phyloP scores from a whole-genome alignment of 2,888 invertebrate species.

The Neoscelio sp. region DNA sequence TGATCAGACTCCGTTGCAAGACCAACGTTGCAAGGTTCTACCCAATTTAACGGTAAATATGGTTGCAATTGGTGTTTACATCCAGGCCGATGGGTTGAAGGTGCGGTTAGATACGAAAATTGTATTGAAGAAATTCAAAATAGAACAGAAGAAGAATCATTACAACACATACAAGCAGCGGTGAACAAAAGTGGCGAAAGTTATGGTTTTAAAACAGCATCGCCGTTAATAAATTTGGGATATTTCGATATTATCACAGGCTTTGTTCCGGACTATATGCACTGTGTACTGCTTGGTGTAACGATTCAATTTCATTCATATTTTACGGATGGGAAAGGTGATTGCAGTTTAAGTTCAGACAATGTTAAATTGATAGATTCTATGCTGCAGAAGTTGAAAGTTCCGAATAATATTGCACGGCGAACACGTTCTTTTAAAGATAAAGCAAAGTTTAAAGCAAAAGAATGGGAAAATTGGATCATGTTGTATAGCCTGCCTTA shows the following conservation, averaged over 20 bases:
- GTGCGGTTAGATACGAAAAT: conserved; percentile 44
- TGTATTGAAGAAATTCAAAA: background rate
- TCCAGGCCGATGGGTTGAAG: conserved; percentile 31
- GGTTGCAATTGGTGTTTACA: too few relatives aligned
- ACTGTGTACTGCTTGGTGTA: conserved; percentile 22
- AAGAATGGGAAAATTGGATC: too few relatives aligned
- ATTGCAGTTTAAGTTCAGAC: background rate
- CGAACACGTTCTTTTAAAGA: background rate
- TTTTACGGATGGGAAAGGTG: conserved; percentile 4
- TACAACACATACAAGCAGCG: conserved; percentile 19
- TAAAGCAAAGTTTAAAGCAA: background rate
- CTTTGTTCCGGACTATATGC: conserved; percentile 50
- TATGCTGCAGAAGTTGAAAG: background rate
- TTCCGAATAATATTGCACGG: background rate
- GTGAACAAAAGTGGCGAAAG: conserved; percentile 5
- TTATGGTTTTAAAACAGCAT: conserved; percentile 39
- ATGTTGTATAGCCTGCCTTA: conserved; percentile 18
- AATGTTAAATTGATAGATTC: background rate
- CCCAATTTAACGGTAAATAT: conserved; percentile 59
- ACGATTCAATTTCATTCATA: conserved; percentile 25
- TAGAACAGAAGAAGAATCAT: conserved; percentile 29
- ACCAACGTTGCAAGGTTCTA: conserved; percentile 32
- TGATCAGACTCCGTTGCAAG: conserved; percentile 54
- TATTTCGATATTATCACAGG: conserved; percentile 45
- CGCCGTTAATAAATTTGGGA: conserved; percentile 34